Conservation (phyloP, 1,140 invertebrate genomes). For the Philopotamus ludificatus region DNA sequence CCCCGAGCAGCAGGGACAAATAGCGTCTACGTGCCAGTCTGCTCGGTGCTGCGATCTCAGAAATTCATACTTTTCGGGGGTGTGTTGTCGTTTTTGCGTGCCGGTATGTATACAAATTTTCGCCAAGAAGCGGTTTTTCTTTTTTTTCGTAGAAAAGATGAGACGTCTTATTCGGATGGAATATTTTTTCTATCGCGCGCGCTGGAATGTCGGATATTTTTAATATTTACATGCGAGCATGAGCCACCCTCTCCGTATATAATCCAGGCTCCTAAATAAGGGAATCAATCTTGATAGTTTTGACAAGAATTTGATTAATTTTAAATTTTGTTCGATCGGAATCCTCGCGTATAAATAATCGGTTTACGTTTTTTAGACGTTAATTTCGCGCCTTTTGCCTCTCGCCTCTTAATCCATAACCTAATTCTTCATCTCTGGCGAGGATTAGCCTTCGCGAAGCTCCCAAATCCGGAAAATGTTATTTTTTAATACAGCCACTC, state of each 20-base stretch:
- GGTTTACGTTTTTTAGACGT: too few species aligned
- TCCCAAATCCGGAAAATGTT: neutral
- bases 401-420: too few species aligned
- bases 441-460: neutral
- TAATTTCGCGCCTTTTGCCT: too few species aligned
- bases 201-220: too few species aligned
- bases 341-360: too few species aligned
- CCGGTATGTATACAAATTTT: neutral
- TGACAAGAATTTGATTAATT: too few species aligned
- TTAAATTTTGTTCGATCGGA: too few species aligned
- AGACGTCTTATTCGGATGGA: neutral
- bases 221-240: too few species aligned
- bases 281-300: too few species aligned
- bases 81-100: neutral
- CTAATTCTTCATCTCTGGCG: neutral
- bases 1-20: constrained; percentile 1
- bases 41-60: neutral
- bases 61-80: neutral
- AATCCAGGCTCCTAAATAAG: too few species aligned
- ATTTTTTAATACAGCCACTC: constrained; percentile 1
- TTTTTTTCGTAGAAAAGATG: neutral
- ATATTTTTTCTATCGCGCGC: neutral
- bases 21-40: neutral
- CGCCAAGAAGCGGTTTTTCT: neutral
- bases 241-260: too few species aligned